A percentile compares a stretch with the other conserved stretches of the same genome.
Conservation (phyloP, 2,113 vertebrate genomes). For the Erythrocebus patas region DNA sequence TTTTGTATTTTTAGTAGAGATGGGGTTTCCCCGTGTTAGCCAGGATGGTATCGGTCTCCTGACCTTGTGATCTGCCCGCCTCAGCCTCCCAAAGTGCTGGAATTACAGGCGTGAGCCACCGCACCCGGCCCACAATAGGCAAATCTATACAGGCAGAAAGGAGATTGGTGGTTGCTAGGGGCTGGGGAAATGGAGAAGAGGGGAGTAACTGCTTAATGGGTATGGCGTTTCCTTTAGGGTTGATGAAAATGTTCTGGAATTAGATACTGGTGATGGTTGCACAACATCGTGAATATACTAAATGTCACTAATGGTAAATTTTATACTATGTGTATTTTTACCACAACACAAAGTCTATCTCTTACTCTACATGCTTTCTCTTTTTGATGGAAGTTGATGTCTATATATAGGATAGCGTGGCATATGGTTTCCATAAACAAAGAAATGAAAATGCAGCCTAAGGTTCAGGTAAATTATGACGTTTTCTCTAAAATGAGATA, state of each 20-base stretch:
- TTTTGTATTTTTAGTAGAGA: too few species aligned
- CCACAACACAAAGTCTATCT: not conserved
- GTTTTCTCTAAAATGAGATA: slow-evolving; percentile 9
- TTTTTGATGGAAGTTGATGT: not conserved
- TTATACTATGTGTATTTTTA: slow-evolving; percentile 46
- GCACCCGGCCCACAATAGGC: not conserved
- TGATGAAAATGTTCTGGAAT: slow-evolving; percentile 13
- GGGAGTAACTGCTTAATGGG: not conserved
- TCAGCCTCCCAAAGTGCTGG: too few species aligned
- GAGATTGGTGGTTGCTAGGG: not conserved
- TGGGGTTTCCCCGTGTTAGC: too few species aligned
- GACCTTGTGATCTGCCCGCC: too few species aligned
- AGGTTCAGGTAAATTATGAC: slow-evolving; percentile 41
- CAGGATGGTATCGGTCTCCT: too few species aligned
- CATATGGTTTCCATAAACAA: not conserved
- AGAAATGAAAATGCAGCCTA: not conserved
- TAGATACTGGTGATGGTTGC: slow-evolving; percentile 6
- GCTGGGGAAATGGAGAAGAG: not conserved
- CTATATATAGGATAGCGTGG: not conserved
- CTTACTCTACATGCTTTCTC: not conserved
- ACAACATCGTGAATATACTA: not conserved
- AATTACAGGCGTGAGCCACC: too few species aligned
- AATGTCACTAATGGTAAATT: slow-evolving; percentile 12
- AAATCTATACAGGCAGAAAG: slow-evolving; percentile 34
- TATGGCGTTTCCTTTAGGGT: slow-evolving; percentile 1